Percentiles rank a stretch among this genome's conserved stretches.
These are phyloP conservation scores for Stomatorhinus walkeri DNA, from an alignment of 2,797 vertebrate genomes.

Conservation along the genomic window DNA sequence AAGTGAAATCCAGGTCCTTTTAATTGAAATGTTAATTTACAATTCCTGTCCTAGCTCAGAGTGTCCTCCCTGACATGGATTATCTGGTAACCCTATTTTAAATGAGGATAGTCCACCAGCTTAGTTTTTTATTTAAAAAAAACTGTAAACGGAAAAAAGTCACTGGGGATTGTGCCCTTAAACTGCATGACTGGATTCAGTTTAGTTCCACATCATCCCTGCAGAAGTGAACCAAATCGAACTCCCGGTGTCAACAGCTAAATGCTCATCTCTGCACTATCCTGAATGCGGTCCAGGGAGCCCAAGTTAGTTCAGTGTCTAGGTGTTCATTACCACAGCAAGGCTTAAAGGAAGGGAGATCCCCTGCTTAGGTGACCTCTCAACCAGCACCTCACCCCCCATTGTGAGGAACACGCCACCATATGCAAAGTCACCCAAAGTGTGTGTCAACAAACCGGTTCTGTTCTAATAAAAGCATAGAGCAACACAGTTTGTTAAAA, in stretches of 20 bases:
- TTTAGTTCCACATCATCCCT: not conserved
- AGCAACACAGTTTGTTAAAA: not conserved
- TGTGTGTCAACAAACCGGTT: not conserved
- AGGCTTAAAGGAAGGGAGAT: not conserved
- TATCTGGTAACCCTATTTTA: not conserved
- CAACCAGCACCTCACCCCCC: not conserved
- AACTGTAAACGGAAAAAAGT: not conserved
- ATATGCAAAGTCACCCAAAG: not conserved
- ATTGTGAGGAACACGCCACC: not conserved
- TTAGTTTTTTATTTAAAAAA: not conserved
- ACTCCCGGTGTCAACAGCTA: not conserved
- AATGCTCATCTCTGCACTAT: not conserved
- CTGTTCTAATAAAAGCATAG: not conserved
- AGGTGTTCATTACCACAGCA: not conserved
- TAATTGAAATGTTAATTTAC: too few species aligned
- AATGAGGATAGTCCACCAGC: not conserved
- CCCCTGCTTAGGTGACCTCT: not conserved
- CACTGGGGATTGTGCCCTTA: not conserved
- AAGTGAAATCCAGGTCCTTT: too few species aligned
- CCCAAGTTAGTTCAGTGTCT: not conserved
- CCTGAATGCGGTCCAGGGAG: not conserved
- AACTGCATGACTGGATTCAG: not conserved
- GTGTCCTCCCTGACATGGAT: too few species aligned
- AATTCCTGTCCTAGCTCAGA: too few species aligned
- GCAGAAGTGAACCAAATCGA: not conserved